These are phyloP conservation scores for Spodoptera picta DNA, from an alignment of 2,888 invertebrate genomes.

Conservation along the genomic window DNA sequence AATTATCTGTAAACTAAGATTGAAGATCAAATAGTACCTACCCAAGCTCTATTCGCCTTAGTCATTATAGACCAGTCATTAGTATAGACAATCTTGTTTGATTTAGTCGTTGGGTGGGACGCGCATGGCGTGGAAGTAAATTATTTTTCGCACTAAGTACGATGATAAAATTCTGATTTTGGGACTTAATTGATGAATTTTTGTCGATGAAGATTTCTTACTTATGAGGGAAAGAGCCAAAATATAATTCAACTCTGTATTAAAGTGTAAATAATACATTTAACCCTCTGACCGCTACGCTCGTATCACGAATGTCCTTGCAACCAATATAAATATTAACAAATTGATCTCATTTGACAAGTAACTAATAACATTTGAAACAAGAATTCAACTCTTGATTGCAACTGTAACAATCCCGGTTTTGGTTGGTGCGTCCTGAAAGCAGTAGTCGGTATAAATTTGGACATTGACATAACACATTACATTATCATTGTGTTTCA, in stretches of 20 bases:
- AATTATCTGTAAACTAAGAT: no score
- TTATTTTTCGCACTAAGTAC: slow-evolving; percentile 39
- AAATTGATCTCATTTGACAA: no score
- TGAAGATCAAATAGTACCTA: neutral
- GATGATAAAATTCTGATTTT: slow-evolving; percentile 54
- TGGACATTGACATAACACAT: neutral
- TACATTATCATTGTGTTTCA: slow-evolving; percentile 1
- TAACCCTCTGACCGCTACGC: slow-evolving; percentile 51
- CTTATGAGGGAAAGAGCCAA: slow-evolving; percentile 37
- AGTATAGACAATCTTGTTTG: slow-evolving; percentile 63
- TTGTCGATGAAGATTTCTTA: slow-evolving; percentile 16
- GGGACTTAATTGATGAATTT: slow-evolving; percentile 34
- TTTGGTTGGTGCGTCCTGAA: neutral
- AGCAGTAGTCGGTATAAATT: slow-evolving; percentile 33
- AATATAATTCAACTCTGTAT: slow-evolving; percentile 22
- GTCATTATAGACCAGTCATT: neutral
- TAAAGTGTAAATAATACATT: slow-evolving; percentile 28
- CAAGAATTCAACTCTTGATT: neutral
- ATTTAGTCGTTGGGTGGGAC: slow-evolving; percentile 49
- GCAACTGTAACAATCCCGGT: neutral
- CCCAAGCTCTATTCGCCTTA: neutral
- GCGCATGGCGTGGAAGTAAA: slow-evolving; percentile 61
- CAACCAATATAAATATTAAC: slow-evolving; percentile 6
- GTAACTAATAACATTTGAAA: slow-evolving; percentile 2
- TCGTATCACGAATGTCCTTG: slow-evolving; percentile 43